Percentiles rank a stretch among this genome's conserved stretches.
phyloP scores from a whole-genome alignment of 1,140 invertebrate genomes.

The Drosophila ambigua region DNA sequence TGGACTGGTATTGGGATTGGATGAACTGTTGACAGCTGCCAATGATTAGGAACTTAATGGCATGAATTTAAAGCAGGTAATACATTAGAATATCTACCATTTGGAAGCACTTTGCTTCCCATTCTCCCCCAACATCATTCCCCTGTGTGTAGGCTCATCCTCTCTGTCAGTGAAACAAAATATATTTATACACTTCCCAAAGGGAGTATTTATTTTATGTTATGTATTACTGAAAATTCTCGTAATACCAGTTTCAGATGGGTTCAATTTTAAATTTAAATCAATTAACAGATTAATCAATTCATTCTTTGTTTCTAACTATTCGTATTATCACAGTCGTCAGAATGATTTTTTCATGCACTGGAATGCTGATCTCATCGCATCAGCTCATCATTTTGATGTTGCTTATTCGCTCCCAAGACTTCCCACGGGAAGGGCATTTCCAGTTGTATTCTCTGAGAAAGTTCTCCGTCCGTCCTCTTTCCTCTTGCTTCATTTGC shows the following conservation, averaged over 20 bases:
- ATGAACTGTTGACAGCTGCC: conserved; percentile 34
- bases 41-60: conserved; percentile 39
- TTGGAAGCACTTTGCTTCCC: neutral
- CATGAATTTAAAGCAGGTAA: conserved; percentile 44
- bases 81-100: conserved; percentile 20
- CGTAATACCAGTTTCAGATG: too few species aligned
- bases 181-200: too few species aligned
- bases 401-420: neutral
- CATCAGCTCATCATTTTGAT: too few species aligned
- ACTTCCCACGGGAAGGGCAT: neutral
- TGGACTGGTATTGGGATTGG: neutral
- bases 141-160: conserved; percentile 14
- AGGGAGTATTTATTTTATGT: too few species aligned
- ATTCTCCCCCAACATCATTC: neutral
- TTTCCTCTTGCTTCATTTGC: conserved; percentile 27
- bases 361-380: too few species aligned
- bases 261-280: too few species aligned
- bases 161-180: neutral
- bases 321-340: too few species aligned
- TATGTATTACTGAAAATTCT: too few species aligned
- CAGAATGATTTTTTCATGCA: too few species aligned
- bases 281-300: too few species aligned
- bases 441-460: neutral
- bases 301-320: too few species aligned
- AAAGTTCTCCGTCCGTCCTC: neutral